Evolutionary conservation across 2,888 invertebrate species (phyloP), one percentile per base, ranked within the genome.

Genomic region (Drosophila subsilvestris): DNA sequence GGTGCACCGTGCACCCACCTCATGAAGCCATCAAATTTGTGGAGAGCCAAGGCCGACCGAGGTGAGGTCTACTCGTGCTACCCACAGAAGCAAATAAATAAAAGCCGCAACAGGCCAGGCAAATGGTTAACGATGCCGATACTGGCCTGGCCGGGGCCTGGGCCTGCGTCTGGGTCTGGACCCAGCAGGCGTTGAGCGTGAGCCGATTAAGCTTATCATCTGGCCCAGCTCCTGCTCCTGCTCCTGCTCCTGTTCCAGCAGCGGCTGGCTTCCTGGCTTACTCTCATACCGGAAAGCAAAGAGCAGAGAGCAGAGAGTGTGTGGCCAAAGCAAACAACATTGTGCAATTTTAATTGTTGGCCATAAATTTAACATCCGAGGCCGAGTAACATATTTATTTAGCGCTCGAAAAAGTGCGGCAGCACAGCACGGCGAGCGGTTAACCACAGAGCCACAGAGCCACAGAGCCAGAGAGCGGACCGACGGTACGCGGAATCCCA

Each of bases 131-230:
- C 47, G 58, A 53, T 78, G 75, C 68, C 62, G 49, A 32, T 58
- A 48, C 53, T 27, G 50, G 32, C 14, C 18, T 18, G 55, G 44
- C 12, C 32, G 42, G 32, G 27, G 27, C 27, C 54, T 53, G 51
- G 43, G 45, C n/a, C 55, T 45, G 45, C 18, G 43, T 14, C 57
- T 32, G 57, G 51, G 43, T 14, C 57, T 20, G 57, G 51, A 29
- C 49, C 25, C 53, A 47, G 56, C 63, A 81, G 87, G 80, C 86
- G 81, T 81, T 76, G 79, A 86, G 81, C 85, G 70, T 79, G 88
- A 85, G 86, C 88, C 86, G 83, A 86, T 84, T 84, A 88, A 70
- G 72, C 88, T 88, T 88, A 86, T 83, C 83, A 72, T 74, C 58
- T 73, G 55, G 55, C 68, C 65, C 70, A 60, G 56, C 9, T 25